Evolutionary conservation across 2,888 invertebrate genomes (phyloP), one percentile per base, ranked within the genome.

Genomic region (Patella caerulea): DNA sequence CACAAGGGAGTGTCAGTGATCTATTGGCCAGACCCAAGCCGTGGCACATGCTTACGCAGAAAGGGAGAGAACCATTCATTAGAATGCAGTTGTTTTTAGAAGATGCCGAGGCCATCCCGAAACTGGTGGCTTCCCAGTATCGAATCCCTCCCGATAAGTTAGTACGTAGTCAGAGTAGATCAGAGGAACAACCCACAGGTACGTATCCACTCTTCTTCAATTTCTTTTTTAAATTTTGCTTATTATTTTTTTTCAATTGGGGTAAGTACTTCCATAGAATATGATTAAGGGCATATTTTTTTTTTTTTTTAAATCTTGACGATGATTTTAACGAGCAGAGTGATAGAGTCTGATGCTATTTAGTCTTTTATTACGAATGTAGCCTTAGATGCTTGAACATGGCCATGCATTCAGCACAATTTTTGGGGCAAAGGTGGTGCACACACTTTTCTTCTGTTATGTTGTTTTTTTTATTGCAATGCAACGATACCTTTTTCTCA

Each of bases 1-100:
- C 91, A 19, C 92, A 92, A 82, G 99, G 99, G 59, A 98, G 98
- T 5, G 99, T 99, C 0, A 98, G 98, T 72, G 99, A 99, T 92
- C 94, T 99, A 70, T 93, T 99, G 82, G 99, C 99, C 45, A 93
- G 99, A 75, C 99, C 99, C 56, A 99, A 99, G 91, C 98, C 98
- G 0, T 99, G 99, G 99, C 97, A 98, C 91, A 98, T 98, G 98
- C 94, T 99, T 74, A 99, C 99, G 17, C 98, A 98, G 91, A 98
- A 98, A 91, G 99, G 99, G 0, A 94, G 98, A 52, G 99, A 99
- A 83, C 92, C 92, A 11, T 92, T 92, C 84, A 91, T 92, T 69
- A 86, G 92, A 73, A 92, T 92, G 92, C 98, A 99, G 91, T 92
- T 98, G 78, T 99, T 98, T 97, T 93, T 98, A 24, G 96, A 97